A percentile compares a stretch with the other conserved stretches of the same genome.
phyloP scores from a whole-genome alignment of 2,113 vertebrate species.

The Seriola aureovittata region DNA sequence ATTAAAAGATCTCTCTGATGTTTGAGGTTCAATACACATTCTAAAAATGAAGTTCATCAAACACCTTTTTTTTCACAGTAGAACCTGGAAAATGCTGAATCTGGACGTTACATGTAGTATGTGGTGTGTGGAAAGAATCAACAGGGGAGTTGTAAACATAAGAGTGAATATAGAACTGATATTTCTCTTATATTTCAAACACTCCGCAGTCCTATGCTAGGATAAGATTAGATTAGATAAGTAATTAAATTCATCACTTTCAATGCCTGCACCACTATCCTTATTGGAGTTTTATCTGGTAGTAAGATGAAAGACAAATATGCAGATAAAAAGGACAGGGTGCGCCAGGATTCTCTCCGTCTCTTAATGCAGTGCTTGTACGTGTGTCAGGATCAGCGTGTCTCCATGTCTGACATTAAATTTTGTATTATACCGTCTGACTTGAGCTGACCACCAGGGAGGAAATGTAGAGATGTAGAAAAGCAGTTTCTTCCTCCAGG shows the following conservation, averaged over 20 bases:
- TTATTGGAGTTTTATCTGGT: constrained; percentile 9
- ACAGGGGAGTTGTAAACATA: not conserved
- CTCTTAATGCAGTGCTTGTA: not conserved
- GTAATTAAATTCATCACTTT: constrained; percentile 39
- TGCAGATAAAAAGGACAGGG: constrained; percentile 14
- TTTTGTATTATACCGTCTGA: constrained; percentile 8
- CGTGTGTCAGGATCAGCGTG: not conserved
- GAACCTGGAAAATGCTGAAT: too few species aligned
- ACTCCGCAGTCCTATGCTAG: constrained; percentile 21
- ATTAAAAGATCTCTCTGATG: constrained; percentile 41
- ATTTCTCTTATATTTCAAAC: constrained; percentile 9
- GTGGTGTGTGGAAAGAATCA: not conserved
- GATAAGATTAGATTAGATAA: constrained; percentile 38
- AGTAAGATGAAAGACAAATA: constrained; percentile 29
- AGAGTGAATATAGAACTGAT: constrained; percentile 14
- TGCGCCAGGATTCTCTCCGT: not conserved
- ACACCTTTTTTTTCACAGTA: not conserved
- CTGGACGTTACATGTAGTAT: too few species aligned
- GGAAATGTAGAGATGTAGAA: not conserved
- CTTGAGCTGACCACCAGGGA: constrained; percentile 28
- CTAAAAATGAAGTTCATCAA: constrained; percentile 3
- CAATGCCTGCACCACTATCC: not conserved
- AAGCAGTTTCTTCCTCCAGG: constrained; percentile 3
- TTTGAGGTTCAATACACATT: constrained; percentile 29
- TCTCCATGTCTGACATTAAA: not conserved